Conservation (phyloP, 2,113 vertebrate genomes). For the Malurus melanocephalus region DNA sequence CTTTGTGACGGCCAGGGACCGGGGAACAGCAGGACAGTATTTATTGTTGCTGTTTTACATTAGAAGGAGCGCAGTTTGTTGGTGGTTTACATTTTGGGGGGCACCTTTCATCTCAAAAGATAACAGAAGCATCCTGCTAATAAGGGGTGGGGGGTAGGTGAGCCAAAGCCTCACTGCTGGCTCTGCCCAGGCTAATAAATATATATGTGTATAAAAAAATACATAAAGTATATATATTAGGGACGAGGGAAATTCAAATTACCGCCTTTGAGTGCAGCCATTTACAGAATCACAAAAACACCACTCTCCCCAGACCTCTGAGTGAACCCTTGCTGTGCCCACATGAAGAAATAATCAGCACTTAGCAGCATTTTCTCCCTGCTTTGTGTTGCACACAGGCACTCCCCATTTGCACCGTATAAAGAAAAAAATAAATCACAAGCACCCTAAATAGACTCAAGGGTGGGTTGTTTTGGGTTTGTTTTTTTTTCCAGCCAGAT, state of each 20-base stretch:
- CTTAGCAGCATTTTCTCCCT: background rate
- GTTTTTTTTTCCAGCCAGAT: background rate
- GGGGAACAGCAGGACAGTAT: background rate
- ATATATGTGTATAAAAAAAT: background rate
- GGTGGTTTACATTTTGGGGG: slow-evolving; percentile 6
- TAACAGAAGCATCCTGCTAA: background rate
- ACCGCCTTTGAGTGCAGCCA: background rate
- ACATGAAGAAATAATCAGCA: background rate
- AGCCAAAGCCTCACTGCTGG: background rate
- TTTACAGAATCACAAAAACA: background rate
- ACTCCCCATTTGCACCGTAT: background rate
- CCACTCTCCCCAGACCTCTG: background rate
- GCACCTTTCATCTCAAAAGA: slow-evolving; percentile 3
- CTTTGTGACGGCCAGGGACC: background rate
- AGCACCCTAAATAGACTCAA: background rate
- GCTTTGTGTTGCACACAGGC: background rate
- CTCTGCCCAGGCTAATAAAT: background rate
- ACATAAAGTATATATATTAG: background rate
- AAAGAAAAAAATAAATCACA: background rate
- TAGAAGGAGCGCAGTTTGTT: background rate
- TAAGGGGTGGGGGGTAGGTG: fast-evolving
- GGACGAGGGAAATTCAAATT: background rate
- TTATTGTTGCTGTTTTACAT: slow-evolving; percentile 3
- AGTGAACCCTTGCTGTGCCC: background rate
- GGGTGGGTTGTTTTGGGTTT: background rate